Conservation (phyloP, 2,113 vertebrate species). For the Triplophysa rosa region DNA sequence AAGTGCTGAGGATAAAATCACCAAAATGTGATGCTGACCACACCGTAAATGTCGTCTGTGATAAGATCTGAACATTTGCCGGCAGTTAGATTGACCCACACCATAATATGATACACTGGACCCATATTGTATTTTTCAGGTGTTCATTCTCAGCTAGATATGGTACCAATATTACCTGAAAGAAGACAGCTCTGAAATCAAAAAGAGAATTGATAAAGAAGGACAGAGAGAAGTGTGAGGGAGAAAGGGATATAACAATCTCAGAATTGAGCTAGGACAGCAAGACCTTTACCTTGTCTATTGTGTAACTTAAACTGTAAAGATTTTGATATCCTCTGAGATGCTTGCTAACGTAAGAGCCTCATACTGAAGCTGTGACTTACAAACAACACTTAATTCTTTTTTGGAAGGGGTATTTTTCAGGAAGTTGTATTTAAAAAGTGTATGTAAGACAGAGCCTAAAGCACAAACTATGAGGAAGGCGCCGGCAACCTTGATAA, state of each 20-base stretch:
- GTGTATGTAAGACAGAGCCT: too few species aligned
- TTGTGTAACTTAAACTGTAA: not conserved
- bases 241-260: not conserved
- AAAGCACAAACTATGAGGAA: too few species aligned
- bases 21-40: too few species aligned
- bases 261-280: not conserved
- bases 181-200: not conserved
- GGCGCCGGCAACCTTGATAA: too few species aligned
- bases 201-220: not conserved
- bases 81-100: not conserved
- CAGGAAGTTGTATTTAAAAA: too few species aligned
- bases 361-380: too few species aligned
- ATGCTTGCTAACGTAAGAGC: not conserved
- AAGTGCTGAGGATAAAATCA: not conserved
- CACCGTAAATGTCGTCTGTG: not conserved
- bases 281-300: not conserved
- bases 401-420: too few species aligned
- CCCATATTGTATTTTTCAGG: slow-evolving; percentile 3
- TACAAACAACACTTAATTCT: too few species aligned
- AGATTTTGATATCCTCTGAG: slow-evolving; percentile 7
- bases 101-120: not conserved
- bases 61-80: not conserved
- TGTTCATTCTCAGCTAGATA: not conserved
- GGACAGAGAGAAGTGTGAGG: not conserved
- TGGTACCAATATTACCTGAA: not conserved